Conservation (phyloP, 30 jellyfish, hydroid and myxozoan genomes). For the Hydractinia symbiolongicarpus region DNA sequence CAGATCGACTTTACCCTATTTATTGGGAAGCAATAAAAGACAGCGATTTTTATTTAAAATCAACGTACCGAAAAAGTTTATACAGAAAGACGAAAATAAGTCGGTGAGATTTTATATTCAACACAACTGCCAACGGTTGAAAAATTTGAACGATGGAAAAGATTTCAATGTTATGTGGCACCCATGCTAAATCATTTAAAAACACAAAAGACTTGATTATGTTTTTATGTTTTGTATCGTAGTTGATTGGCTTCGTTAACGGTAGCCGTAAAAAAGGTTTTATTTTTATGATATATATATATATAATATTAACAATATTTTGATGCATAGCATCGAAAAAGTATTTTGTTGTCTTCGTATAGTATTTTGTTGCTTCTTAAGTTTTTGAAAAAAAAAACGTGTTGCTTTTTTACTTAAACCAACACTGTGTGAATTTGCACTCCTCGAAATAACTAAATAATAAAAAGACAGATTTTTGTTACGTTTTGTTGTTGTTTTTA, state of each 20-base stretch:
- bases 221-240: not conserved
- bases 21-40: not conserved
- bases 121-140: slow-evolving; percentile 7
- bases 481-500: too few species aligned
- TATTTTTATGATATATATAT: too few species aligned
- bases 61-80: slow-evolving; percentile 9
- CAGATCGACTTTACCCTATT: slow-evolving; percentile 8
- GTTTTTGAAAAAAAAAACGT: too few species aligned
- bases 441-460: too few species aligned
- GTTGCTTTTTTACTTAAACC: too few species aligned
- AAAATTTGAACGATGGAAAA: not conserved
- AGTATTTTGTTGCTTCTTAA: too few species aligned
- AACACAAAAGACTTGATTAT: too few species aligned
- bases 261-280: too few species aligned
- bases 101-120: slow-evolving; percentile 5
- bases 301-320: not conserved
- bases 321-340: slow-evolving; percentile 13
- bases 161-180: slow-evolving; percentile 24
- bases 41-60: slow-evolving; percentile 24
- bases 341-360: too few species aligned
- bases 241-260: not conserved
- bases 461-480: too few species aligned
- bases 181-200: not conserved
- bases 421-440: too few species aligned
- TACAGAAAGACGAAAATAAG: not conserved